These are phyloP conservation scores for Sander lucioperca DNA, from an alignment of 2,113 vertebrate genomes.

Conservation along the genomic window DNA sequence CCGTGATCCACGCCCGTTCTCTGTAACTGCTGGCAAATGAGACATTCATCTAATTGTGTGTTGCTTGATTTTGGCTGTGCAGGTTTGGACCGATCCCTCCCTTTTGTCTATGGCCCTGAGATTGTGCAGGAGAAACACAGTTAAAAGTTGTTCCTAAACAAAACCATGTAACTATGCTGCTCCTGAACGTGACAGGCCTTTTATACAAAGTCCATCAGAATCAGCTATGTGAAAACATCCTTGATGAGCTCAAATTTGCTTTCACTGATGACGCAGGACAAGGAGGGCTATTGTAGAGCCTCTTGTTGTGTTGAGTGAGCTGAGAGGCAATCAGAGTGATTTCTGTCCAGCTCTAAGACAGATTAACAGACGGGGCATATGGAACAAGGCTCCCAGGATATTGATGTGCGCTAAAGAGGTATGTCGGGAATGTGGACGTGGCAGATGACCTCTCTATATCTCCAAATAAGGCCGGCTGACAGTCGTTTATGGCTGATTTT, in stretches of 20 bases:
- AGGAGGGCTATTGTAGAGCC: conserved; percentile 44
- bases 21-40: conserved; percentile 37
- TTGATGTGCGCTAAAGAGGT: conserved; percentile 67
- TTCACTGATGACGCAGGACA: conserved; percentile 54
- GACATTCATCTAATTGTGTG: conserved; percentile 69
- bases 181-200: conserved; percentile 9
- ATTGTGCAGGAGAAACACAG: neutral
- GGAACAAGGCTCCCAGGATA: conserved; percentile 64
- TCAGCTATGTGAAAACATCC: conserved; percentile 45
- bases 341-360: conserved; percentile 42
- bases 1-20: conserved; percentile 49
- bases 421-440: conserved; percentile 77
- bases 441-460: conserved; percentile 78
- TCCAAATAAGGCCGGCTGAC: conserved; percentile 67
- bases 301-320: conserved; percentile 57
- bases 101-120: conserved; percentile 18
- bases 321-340: conserved; percentile 56
- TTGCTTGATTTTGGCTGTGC: conserved; percentile 63
- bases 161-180: neutral
- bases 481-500: conserved; percentile 67
- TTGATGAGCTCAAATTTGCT: conserved; percentile 35
- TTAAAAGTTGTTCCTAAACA: conserved; percentile 19
- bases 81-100: conserved; percentile 68
- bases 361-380: conserved; percentile 49
- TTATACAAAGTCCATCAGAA: conserved; percentile 6